These are phyloP conservation scores for Equus przewalskii DNA, from an alignment of 2,113 vertebrate genomes.

Conservation along the genomic window DNA sequence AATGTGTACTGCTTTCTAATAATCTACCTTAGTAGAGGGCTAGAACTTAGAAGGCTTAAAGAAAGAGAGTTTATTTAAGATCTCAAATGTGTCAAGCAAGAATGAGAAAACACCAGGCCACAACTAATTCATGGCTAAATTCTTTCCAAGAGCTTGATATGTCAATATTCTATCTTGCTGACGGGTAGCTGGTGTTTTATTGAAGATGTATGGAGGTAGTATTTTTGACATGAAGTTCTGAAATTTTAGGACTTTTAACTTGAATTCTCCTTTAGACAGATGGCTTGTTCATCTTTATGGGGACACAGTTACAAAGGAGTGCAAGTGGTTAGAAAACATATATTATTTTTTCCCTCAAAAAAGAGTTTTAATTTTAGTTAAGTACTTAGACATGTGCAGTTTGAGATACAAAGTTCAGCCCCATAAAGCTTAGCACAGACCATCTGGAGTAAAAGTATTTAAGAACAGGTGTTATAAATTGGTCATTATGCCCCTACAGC, in stretches of 20 bases:
- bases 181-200: not conserved
- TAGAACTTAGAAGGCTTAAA: not conserved
- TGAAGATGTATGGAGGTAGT: not conserved
- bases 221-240: not conserved
- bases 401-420: constrained; percentile 42
- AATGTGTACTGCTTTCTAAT: constrained; percentile 1
- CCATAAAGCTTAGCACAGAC: constrained; percentile 47
- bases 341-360: constrained; percentile 13
- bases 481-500: not conserved
- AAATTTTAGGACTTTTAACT: not conserved
- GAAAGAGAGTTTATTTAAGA: not conserved
- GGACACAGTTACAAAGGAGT: not conserved
- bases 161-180: not conserved
- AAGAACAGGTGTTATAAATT: constrained; percentile 47
- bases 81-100: not conserved
- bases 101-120: not conserved
- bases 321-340: not conserved
- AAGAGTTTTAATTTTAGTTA: constrained; percentile 41
- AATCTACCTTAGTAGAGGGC: not conserved
- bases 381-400: constrained; percentile 1
- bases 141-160: not conserved
- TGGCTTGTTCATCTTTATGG: constrained; percentile 46
- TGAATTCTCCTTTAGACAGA: not conserved
- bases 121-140: not conserved
- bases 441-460: constrained; percentile 48